Evolutionary conservation across 2,888 invertebrate genomes (phyloP).

Genomic region (Andrena hattorfiana): DNA sequence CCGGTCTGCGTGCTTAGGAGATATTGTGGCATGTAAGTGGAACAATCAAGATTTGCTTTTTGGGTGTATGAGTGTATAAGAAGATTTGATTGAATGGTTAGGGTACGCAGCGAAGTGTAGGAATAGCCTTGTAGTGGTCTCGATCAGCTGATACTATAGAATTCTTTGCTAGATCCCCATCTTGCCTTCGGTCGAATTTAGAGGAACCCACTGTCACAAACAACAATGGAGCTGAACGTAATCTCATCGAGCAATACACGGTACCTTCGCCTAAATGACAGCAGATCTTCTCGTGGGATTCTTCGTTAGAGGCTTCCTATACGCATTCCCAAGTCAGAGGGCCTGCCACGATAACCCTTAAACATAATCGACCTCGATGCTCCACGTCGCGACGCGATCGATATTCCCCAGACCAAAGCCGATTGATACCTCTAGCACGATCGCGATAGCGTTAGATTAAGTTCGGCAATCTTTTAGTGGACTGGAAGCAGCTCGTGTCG

Average conservation of each 20-base stretch:
- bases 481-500: neutral
- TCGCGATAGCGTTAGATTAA: slow-evolving; percentile 6
- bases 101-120: neutral
- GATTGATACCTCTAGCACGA: slow-evolving; percentile 6
- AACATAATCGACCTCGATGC: neutral
- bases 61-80: too few relatives aligned
- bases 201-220: too few relatives aligned
- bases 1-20: neutral
- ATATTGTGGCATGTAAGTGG: too few relatives aligned
- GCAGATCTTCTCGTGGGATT: neutral
- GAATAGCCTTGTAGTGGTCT: neutral
- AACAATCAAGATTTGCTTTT: too few relatives aligned
- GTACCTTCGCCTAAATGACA: neutral
- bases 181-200: too few relatives aligned
- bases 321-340: too few relatives aligned
- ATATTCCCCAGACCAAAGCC: neutral
- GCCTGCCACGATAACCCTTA: too few relatives aligned
- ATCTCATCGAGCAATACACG: neutral
- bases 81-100: too few relatives aligned
- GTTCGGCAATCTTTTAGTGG: slow-evolving; percentile 15
- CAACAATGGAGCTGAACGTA: neutral
- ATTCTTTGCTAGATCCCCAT: too few relatives aligned
- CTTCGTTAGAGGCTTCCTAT: neutral
- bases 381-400: neutral
- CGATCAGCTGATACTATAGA: too few relatives aligned